Evolutionary conservation across 1,140 invertebrate genomes (phyloP).

Genomic region (Latrodectus geometricus): DNA sequence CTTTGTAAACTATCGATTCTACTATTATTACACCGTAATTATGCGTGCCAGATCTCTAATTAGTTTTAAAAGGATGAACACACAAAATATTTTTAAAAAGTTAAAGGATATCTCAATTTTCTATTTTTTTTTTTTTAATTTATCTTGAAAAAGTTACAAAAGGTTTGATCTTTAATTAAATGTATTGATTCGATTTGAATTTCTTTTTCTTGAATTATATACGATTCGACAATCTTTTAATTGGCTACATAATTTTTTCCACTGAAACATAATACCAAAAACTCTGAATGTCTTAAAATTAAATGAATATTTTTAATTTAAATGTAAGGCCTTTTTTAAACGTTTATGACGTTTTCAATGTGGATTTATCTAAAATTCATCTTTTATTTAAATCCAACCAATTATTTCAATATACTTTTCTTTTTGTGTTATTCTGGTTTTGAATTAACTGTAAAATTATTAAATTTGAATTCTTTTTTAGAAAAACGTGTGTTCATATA

Average conservation of each 20-base stretch:
- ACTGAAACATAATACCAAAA: too few species aligned
- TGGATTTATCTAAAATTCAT: too few species aligned
- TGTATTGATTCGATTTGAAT: not conserved
- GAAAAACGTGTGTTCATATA: too few species aligned
- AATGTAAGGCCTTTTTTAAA: too few species aligned
- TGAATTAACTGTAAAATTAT: too few species aligned
- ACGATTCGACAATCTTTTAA: not conserved
- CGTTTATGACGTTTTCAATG: too few species aligned
- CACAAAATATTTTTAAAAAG: not conserved
- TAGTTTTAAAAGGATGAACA: not conserved
- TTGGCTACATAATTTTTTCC: not conserved
- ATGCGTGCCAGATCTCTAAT: conserved; percentile 1
- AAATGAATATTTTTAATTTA: too few species aligned
- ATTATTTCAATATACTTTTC: too few species aligned
- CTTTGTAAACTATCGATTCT: conserved; percentile 1
- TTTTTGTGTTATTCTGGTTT: too few species aligned
- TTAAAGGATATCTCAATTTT: not conserved
- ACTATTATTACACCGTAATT: not conserved
- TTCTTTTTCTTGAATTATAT: not conserved
- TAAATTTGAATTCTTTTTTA: too few species aligned
- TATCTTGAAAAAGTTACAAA: not conserved
- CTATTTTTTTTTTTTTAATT: not conserved
- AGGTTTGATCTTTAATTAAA: conserved; percentile 12
- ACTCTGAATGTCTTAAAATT: too few species aligned
- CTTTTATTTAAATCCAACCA: too few species aligned